These are phyloP conservation scores for Aromia moschata DNA, from an alignment of 2,888 invertebrate genomes.

Conservation along the genomic window DNA sequence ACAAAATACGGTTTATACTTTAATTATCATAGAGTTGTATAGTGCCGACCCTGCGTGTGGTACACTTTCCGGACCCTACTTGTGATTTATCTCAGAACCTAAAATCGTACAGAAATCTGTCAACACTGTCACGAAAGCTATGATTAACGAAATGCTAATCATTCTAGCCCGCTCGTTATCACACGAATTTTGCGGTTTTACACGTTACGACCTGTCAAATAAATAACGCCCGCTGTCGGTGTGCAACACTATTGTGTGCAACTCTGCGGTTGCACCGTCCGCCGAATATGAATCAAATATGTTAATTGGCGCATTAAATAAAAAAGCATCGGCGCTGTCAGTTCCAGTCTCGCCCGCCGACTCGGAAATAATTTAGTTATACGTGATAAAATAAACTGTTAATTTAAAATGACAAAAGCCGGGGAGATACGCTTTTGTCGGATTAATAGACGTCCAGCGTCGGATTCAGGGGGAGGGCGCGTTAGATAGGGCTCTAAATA, in stretches of 20 bases:
- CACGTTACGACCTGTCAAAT: constrained; percentile 10
- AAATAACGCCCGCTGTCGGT: not conserved
- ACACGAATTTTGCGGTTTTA: constrained; percentile 1
- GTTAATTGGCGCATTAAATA: constrained; percentile 26
- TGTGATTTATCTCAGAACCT: too few relatives aligned
- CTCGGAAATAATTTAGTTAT: constrained; percentile 21
- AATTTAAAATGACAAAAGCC: constrained; percentile 13
- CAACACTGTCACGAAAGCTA: too few relatives aligned
- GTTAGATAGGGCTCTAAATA: too few relatives aligned
- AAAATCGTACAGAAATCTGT: too few relatives aligned
- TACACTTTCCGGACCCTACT: too few relatives aligned
- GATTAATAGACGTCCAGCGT: not conserved
- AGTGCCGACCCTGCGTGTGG: too few relatives aligned
- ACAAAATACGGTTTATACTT: too few relatives aligned
- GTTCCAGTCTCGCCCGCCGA: constrained; percentile 13
- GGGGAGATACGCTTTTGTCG: not conserved
- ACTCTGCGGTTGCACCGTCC: constrained; percentile 4
- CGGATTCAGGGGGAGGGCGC: too few relatives aligned
- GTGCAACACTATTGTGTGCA: constrained; percentile 15
- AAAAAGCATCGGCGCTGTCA: constrained; percentile 23
- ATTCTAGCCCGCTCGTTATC: not conserved
- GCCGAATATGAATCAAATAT: constrained; percentile 26
- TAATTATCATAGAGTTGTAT: too few relatives aligned
- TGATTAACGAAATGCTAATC: not conserved
- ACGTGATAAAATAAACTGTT: constrained; percentile 9